Conservation (phyloP, 2,797 vertebrate species). For the Lerista edwardsae region DNA sequence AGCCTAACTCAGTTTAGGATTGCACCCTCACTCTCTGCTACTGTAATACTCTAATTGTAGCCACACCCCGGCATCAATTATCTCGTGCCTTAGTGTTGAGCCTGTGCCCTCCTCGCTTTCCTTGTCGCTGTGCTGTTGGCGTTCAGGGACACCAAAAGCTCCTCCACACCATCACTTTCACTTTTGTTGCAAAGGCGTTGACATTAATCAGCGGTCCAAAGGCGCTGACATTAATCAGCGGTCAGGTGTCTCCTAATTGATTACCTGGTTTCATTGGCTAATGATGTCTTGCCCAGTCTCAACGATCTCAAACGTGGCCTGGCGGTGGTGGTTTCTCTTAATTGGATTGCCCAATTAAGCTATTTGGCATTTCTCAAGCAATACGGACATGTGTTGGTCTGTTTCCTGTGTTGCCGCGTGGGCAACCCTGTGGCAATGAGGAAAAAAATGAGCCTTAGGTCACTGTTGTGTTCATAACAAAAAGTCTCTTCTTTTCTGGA, state of each 20-base stretch:
- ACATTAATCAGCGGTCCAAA: too few relatives aligned
- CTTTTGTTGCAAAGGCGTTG: neutral
- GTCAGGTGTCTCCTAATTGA: too few relatives aligned
- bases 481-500: neutral
- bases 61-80: slow-evolving; percentile 60
- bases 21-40: slow-evolving; percentile 54
- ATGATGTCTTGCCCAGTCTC: too few relatives aligned
- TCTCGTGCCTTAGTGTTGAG: slow-evolving; percentile 71
- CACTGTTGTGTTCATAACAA: too few relatives aligned
- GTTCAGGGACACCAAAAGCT: neutral
- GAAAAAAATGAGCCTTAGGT: too few relatives aligned
- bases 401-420: neutral
- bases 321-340: neutral
- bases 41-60: slow-evolving; percentile 56
- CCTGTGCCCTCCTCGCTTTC: slow-evolving; percentile 22
- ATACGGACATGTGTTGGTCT: neutral
- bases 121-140: neutral
- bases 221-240: too few relatives aligned
- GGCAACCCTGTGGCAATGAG: too few relatives aligned
- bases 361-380: neutral
- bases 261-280: neutral
- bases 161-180: slow-evolving; percentile 17
- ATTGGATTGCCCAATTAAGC: neutral
- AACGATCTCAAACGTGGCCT: too few relatives aligned
- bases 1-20: too few relatives aligned